phyloP scores from a whole-genome alignment of 2,113 vertebrate genomes.

The Eclectus roratus region DNA sequence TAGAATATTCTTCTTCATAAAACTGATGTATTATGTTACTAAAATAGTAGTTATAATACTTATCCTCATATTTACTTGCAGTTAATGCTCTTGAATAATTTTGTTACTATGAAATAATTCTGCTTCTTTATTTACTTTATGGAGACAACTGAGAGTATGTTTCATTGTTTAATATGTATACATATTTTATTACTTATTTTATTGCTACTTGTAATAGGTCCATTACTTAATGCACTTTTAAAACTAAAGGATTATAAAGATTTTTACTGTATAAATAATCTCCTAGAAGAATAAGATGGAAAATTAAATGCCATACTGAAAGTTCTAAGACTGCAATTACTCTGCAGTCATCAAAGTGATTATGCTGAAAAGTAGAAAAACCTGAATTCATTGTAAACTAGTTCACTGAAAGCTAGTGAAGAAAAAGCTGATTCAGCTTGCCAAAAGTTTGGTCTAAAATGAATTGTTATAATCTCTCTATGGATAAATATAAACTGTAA shows the following conservation, averaged over 20 bases:
- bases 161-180: background rate
- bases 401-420: background rate
- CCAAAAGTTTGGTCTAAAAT: background rate
- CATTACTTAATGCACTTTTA: background rate
- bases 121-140: background rate
- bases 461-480: background rate
- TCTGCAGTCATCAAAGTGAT: background rate
- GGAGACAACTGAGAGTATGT: background rate
- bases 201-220: background rate
- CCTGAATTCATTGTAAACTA: background rate
- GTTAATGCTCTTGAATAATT: background rate
- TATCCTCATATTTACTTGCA: background rate
- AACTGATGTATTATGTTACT: background rate
- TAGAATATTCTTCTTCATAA: background rate
- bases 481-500: background rate
- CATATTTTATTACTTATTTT: background rate
- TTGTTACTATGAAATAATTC: background rate
- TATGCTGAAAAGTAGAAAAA: background rate
- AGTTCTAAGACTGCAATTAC: background rate
- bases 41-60: background rate
- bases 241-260: background rate
- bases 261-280: background rate
- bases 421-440: background rate
- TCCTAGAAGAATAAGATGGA: background rate
- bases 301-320: background rate